Conservation (phyloP, 2,113 vertebrate species). For the Odocoileus hemionus region DNA sequence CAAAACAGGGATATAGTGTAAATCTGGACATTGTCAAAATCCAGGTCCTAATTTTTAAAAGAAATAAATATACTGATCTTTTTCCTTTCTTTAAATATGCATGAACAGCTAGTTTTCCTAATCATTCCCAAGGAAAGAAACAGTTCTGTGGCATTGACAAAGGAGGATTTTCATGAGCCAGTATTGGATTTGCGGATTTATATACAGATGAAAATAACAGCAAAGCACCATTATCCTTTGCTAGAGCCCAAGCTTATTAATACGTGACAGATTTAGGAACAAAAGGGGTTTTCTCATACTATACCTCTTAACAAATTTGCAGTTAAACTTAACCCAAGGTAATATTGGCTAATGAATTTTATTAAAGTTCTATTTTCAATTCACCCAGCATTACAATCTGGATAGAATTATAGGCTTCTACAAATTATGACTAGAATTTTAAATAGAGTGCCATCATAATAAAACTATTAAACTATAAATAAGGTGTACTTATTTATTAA, state of each 20-base stretch:
- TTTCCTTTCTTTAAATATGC: conserved; percentile 39
- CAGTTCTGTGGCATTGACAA: conserved; percentile 38
- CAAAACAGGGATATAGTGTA: neutral
- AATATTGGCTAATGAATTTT: neutral
- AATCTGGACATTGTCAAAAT: conserved; percentile 63
- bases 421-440: neutral
- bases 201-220: conserved; percentile 77
- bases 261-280: conserved; percentile 51
- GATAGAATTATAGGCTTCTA: conserved; percentile 17
- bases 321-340: neutral
- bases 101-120: conserved; percentile 36
- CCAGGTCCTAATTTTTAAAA: neutral
- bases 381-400: neutral
- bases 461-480: neutral
- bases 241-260: conserved; percentile 73
- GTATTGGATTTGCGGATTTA: conserved; percentile 84
- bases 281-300: neutral
- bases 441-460: neutral
- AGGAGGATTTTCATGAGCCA: conserved; percentile 77
- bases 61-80: neutral
- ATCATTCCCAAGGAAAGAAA: conserved; percentile 67
- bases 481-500: neutral
- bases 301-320: neutral
- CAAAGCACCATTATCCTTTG: conserved; percentile 76
- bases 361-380: neutral